Percentiles rank a stretch among this genome's conserved stretches.
Evolutionary conservation across 2,888 invertebrate genomes (phyloP).

Genomic region (Tenthredo notha): DNA sequence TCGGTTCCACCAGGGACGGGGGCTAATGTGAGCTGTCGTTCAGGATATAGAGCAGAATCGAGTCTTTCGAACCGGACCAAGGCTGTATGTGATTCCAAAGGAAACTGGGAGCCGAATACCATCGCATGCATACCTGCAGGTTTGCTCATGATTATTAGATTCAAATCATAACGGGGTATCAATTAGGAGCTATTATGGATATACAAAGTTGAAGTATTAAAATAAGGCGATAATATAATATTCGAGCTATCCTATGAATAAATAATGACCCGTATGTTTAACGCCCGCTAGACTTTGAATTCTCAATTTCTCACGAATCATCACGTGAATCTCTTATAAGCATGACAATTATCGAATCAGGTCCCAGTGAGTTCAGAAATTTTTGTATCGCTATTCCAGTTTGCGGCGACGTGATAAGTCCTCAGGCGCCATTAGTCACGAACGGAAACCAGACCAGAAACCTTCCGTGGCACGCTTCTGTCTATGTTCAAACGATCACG

Average conservation of each 20-base stretch:
- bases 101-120: constrained; percentile 74
- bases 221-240: too few species aligned
- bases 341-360: too few species aligned
- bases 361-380: background rate
- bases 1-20: constrained; percentile 65
- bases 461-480: constrained; percentile 76
- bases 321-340: too few species aligned
- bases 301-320: too few species aligned
- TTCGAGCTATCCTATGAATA: too few species aligned
- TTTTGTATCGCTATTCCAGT: constrained; percentile 64
- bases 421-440: constrained; percentile 66
- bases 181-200: constrained; percentile 34
- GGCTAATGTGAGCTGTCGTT: constrained; percentile 66
- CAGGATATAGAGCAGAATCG: constrained; percentile 67
- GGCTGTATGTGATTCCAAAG: constrained; percentile 68
- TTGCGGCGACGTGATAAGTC: constrained; percentile 69
- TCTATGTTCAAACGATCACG: constrained; percentile 64
- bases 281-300: too few species aligned
- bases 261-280: too few species aligned
- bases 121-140: constrained; percentile 73
- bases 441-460: constrained; percentile 70
- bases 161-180: constrained; percentile 61
- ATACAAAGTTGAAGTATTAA: too few species aligned
- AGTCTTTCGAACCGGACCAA: constrained; percentile 59
- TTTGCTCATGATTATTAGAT: constrained; percentile 68